Conservation (phyloP, 2,888 invertebrate species). For the Linnaemya vulpina region DNA sequence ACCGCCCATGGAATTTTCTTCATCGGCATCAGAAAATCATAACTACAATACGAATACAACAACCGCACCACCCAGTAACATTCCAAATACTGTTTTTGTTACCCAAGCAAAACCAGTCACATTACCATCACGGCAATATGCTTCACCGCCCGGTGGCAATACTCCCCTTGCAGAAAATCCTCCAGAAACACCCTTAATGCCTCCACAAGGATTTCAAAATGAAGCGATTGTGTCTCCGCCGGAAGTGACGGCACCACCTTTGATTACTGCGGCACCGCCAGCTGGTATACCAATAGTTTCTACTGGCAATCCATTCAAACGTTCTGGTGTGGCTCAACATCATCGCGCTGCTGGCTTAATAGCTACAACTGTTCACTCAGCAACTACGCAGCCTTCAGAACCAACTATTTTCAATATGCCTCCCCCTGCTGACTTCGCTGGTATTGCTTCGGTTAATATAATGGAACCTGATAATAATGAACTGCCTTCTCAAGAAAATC, state of each 20-base stretch:
- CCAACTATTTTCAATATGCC: slow-evolving; percentile 70
- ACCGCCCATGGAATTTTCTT: slow-evolving; percentile 68
- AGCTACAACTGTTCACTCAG: slow-evolving; percentile 82
- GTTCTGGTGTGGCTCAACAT: slow-evolving; percentile 78
- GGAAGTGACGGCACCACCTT: slow-evolving; percentile 16
- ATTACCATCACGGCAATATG: slow-evolving; percentile 77
- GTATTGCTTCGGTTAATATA: slow-evolving; percentile 77
- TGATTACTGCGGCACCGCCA: slow-evolving; percentile 48
- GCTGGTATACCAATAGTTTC: slow-evolving; percentile 45
- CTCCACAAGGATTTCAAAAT: slow-evolving; percentile 74
- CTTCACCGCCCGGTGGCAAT: slow-evolving; percentile 74
- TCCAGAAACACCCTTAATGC: slow-evolving; percentile 67
- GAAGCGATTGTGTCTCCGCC: slow-evolving; percentile 58
- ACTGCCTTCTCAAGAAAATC: slow-evolving; percentile 82
- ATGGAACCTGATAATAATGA: slow-evolving; percentile 87
- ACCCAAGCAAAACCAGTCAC: slow-evolving; percentile 78
- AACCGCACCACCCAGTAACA: slow-evolving; percentile 66
- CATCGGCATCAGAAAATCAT: slow-evolving; percentile 65
- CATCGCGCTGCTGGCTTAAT: slow-evolving; percentile 82
- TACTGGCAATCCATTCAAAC: slow-evolving; percentile 80
- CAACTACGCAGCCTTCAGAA: slow-evolving; percentile 68
- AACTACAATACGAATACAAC: slow-evolving; percentile 67
- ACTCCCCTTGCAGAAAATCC: slow-evolving; percentile 67
- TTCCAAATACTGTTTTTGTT: slow-evolving; percentile 77
- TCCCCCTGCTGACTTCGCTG: slow-evolving; percentile 80